Evolutionary conservation across 1,140 invertebrate genomes (phyloP).

Genomic region (Calliopsis andreniformis): DNA sequence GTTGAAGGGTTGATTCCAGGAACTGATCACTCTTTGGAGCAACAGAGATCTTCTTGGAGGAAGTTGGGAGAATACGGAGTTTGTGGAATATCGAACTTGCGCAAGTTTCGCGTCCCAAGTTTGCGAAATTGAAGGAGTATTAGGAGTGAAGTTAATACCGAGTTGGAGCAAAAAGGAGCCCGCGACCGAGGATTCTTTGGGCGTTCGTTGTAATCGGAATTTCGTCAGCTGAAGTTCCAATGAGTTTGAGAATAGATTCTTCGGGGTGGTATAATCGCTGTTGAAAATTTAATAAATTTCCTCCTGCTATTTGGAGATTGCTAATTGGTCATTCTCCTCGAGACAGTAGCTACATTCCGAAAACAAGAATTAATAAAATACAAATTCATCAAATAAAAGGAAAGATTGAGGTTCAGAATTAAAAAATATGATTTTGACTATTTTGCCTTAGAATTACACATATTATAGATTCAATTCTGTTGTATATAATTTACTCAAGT

Average conservation of each 20-base stretch:
- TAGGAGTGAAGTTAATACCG: conserved; percentile 14
- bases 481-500: no score
- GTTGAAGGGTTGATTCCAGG: not conserved
- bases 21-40: not conserved
- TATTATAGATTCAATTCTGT: no score
- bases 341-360: conserved; percentile 6
- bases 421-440: no score
- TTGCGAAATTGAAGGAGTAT: not conserved
- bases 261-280: not conserved
- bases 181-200: not conserved
- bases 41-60: not conserved
- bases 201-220: conserved; percentile 11
- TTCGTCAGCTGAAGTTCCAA: conserved; percentile 1
- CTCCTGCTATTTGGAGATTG: not conserved
- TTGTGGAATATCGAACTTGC: not conserved
- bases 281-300: conserved; percentile 27
- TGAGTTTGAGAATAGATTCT: not conserved
- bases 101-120: not conserved
- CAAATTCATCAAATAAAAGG: no score
- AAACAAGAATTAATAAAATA: no score
- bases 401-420: no score
- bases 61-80: not conserved
- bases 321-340: not conserved
- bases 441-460: no score
- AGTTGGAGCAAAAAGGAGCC: not conserved